phyloP scores from a whole-genome alignment of 2,113 vertebrate species.

The Oreochromis niloticus region DNA sequence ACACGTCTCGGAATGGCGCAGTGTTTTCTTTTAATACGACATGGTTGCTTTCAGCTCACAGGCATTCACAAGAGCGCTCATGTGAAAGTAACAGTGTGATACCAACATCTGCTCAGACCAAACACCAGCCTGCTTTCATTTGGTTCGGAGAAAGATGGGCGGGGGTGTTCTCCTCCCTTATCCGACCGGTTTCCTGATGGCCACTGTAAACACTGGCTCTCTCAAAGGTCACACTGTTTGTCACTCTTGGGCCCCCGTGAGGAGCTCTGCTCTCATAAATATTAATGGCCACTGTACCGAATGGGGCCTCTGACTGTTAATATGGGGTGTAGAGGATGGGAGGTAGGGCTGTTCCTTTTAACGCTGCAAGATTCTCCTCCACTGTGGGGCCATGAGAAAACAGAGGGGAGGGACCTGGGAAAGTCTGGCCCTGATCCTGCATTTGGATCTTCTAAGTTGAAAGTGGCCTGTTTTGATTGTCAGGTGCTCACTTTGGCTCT shows the following conservation, averaged over 20 bases:
- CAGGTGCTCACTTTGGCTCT: not conserved
- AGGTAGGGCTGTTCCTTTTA: not conserved
- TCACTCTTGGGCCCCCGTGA: slow-evolving; percentile 30
- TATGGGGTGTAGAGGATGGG: not conserved
- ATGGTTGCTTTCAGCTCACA: not conserved
- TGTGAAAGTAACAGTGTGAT: not conserved
- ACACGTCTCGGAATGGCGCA: not conserved
- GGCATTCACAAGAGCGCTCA: not conserved
- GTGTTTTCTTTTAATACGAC: not conserved
- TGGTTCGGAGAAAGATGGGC: not conserved
- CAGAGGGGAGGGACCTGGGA: not conserved
- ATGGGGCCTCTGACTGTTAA: slow-evolving; percentile 29
- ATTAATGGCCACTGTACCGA: slow-evolving; percentile 43
- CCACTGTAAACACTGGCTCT: slow-evolving; percentile 39
- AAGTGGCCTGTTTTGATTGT: not conserved
- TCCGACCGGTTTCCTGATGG: slow-evolving; percentile 42
- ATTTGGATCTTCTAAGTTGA: slow-evolving; percentile 19
- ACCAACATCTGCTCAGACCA: slow-evolving; percentile 30
- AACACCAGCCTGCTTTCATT: slow-evolving; percentile 49
- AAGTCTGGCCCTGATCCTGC: not conserved
- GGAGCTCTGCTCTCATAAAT: slow-evolving; percentile 53
- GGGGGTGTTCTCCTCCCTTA: not conserved
- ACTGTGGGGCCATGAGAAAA: slow-evolving; percentile 1
- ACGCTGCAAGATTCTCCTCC: not conserved
- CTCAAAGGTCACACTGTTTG: slow-evolving; percentile 64